phyloP scores from a whole-genome alignment of 2,113 vertebrate species.

The Excalfactoria chinensis region DNA sequence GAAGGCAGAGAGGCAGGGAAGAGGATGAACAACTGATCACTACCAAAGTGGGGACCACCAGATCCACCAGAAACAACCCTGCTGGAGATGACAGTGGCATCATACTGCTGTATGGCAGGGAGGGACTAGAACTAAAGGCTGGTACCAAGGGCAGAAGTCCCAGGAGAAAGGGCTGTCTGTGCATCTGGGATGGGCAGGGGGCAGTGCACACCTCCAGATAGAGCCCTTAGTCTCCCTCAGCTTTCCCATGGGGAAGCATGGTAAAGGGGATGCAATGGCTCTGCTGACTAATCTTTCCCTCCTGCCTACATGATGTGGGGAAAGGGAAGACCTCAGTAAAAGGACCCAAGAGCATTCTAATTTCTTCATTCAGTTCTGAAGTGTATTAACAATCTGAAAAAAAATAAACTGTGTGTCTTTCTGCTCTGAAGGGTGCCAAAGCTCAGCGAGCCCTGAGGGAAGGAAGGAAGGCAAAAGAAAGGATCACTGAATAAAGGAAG shows the following conservation, averaged over 20 bases:
- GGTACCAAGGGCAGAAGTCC: neutral
- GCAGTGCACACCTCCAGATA: neutral
- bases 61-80: neutral
- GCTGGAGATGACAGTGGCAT: neutral
- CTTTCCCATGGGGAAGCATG: neutral
- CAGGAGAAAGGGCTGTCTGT: neutral
- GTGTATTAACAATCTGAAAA: neutral
- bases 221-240: too few species aligned
- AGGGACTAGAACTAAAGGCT: neutral
- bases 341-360: neutral
- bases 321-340: neutral
- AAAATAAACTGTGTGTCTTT: neutral
- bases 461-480: neutral
- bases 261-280: neutral
- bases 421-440: neutral
- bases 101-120: neutral
- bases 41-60: neutral
- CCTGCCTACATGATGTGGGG: neutral
- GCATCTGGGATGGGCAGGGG: neutral
- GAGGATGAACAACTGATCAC: neutral
- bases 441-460: neutral
- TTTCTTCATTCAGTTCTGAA: neutral
- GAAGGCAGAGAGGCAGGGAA: neutral
- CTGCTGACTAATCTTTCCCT: neutral
- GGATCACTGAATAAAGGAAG: neutral